A percentile compares a stretch with the other conserved stretches of the same genome.
Conservation (phyloP, 2,113 vertebrate genomes). For the Pimephales promelas region DNA sequence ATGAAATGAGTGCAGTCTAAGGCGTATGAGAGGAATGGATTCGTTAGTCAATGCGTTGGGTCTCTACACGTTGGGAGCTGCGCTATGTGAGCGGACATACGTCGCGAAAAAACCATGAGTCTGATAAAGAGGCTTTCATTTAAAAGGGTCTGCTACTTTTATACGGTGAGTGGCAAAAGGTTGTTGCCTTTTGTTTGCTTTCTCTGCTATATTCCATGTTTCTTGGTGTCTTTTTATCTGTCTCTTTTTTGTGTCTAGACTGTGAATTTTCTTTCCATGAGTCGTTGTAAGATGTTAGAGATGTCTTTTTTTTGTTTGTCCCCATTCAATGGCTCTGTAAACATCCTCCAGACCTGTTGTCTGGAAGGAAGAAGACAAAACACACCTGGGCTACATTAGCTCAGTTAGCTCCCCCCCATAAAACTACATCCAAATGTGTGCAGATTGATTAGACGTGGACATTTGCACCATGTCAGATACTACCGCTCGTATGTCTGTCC, state of each 20-base stretch:
- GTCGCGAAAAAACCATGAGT: slow-evolving; percentile 67
- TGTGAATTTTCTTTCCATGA: neutral
- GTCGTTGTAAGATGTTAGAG: neutral
- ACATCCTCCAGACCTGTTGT: neutral
- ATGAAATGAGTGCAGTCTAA: slow-evolving; percentile 31
- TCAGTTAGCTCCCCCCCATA: neutral
- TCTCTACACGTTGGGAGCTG: slow-evolving; percentile 35
- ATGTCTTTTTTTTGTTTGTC: neutral
- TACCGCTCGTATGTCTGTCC: slow-evolving; percentile 44
- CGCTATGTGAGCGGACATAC: slow-evolving; percentile 63
- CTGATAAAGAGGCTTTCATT: slow-evolving; percentile 81
- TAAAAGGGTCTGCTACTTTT: slow-evolving; percentile 78
- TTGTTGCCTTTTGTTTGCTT: neutral
- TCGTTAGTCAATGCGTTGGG: slow-evolving; percentile 6
- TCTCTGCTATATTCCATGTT: neutral
- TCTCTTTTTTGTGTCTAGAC: slow-evolving; percentile 14
- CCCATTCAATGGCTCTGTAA: neutral
- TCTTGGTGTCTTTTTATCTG: neutral
- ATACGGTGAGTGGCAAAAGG: slow-evolving; percentile 70
- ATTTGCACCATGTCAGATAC: no score
- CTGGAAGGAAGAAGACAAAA: neutral
- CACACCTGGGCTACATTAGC: slow-evolving; percentile 28
- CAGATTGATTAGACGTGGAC: neutral
- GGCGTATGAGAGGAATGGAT: slow-evolving; percentile 48
- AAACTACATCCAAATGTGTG: slow-evolving; percentile 4